Conservation (phyloP, 2,797 vertebrate species). For the Tamandua tetradactyla region DNA sequence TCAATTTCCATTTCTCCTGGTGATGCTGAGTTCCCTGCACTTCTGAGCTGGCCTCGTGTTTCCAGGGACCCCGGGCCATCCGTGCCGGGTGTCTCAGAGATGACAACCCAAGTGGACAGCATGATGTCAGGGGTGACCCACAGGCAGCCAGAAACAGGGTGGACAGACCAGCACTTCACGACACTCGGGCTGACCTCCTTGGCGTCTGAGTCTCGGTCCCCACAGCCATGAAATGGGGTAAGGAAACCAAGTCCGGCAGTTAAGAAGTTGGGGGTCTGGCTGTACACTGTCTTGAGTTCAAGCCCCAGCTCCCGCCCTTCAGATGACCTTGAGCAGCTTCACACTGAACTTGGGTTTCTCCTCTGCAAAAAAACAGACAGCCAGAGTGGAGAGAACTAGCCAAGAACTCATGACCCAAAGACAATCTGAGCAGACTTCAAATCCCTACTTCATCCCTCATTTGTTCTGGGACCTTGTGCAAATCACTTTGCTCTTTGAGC, state of each 20-base stretch:
- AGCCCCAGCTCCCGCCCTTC: neutral
- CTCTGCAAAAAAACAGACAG: neutral
- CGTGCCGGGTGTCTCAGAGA: accelerated
- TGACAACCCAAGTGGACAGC: neutral
- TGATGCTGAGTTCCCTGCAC: neutral
- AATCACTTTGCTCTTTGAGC: neutral
- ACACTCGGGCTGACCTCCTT: neutral
- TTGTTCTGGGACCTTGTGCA: neutral
- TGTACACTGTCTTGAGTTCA: neutral
- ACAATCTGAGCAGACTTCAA: neutral
- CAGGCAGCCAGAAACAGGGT: neutral
- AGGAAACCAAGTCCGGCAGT: neutral
- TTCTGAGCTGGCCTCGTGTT: too few species aligned
- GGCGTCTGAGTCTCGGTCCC: neutral
- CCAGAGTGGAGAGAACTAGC: neutral
- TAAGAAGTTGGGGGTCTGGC: neutral
- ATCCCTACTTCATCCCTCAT: neutral
- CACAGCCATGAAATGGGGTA: accelerated
- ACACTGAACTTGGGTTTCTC: neutral
- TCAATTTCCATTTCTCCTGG: neutral
- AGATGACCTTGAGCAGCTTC: neutral
- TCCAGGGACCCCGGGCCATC: neutral
- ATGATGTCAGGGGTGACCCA: neutral
- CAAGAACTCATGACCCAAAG: neutral
- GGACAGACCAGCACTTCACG: accelerated